Conservation (phyloP, 2,888 invertebrate species). For the Microdon myrmicae region DNA sequence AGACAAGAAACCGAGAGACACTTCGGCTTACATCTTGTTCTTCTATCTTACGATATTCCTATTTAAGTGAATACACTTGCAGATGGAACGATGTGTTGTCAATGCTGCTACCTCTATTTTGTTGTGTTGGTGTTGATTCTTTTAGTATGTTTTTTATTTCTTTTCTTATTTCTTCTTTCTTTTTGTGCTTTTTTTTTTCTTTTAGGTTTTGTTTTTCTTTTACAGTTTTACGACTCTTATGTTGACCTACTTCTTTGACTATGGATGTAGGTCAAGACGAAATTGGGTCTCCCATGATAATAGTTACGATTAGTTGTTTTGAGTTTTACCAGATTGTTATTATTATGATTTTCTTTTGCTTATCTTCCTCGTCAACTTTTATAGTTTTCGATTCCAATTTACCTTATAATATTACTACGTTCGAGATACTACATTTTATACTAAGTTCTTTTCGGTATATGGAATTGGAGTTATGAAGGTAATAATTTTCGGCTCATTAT, state of each 20-base stretch:
- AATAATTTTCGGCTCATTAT: slow-evolving; percentile 50
- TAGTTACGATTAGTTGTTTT: slow-evolving; percentile 50
- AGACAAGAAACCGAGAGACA: too few species aligned
- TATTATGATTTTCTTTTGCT: slow-evolving; percentile 11
- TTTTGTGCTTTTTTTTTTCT: slow-evolving; percentile 12
- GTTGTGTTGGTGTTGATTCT: too few species aligned
- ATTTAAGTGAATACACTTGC: too few species aligned
- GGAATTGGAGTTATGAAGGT: slow-evolving; percentile 45
- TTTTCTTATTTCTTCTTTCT: too few species aligned
- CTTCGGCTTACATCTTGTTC: too few species aligned
- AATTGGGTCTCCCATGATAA: slow-evolving; percentile 53
- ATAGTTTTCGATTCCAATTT: neutral
- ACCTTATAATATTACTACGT: neutral
- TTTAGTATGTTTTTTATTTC: too few species aligned
- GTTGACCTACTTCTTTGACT: slow-evolving; percentile 48
- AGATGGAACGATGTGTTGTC: too few species aligned
- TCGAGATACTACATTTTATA: slow-evolving; percentile 5
- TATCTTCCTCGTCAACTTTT: neutral
- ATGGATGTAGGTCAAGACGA: slow-evolving; percentile 45
- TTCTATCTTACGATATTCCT: too few species aligned
- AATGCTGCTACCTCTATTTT: too few species aligned
- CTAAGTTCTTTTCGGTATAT: slow-evolving; percentile 37
- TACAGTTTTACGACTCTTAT: slow-evolving; percentile 51
- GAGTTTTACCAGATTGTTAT: slow-evolving; percentile 21
- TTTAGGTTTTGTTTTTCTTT: too few species aligned